Evolutionary conservation across 2,797 vertebrate genomes (phyloP), one percentile per base, ranked within the genome.

Genomic region (Astyanax mexicanus): DNA sequence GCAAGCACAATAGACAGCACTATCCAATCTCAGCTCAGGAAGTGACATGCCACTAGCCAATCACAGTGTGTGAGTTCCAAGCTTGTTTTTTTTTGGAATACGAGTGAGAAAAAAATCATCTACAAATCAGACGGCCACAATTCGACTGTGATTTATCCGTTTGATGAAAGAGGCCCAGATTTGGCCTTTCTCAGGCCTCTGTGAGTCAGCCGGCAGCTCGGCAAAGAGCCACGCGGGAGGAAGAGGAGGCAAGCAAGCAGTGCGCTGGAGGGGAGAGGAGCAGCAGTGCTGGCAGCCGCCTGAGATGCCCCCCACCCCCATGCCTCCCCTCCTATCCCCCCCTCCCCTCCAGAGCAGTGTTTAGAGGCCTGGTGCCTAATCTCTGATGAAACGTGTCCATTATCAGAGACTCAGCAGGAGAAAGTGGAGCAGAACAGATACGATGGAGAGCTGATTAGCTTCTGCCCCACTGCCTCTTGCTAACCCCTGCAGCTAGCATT

Each of bases 391-490:
- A 93, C 89, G 90, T 89, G 85, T 83, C 92, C 92, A 94, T 93
- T 94, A 94, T 94, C 93, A 89, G 89, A 90, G 84, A 79, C 90
- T 91, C 89, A 90, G 90, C 1, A 37, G 88, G 92, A 94, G 93
- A 94, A 92, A 93, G 90, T 87, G 88, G 91, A 93, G 91, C 91
- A 93, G 92, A 93, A 93, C 92, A 91, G 92, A 94, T 94, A 92
- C 93, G 93, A 94, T 93, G 93, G 93, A 93, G 92, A 93, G 90
- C 86, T 92, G 93, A 95, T 94, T 94, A 94, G 92, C 92, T 92
- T 93, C 92, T 86, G 88, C 91, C 92, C 92, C 90, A 92, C 92
- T 91, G 91, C 91, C 89, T 91, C 92, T 89, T 91, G 91, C 91
- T 91, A 89, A 60, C 64, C 62, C 60, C 62, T 13, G 27, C 65